Percentiles rank a stretch among this genome's conserved stretches.
phyloP scores from a whole-genome alignment of 1,140 invertebrate genomes.

The Papilio aristodemus region DNA sequence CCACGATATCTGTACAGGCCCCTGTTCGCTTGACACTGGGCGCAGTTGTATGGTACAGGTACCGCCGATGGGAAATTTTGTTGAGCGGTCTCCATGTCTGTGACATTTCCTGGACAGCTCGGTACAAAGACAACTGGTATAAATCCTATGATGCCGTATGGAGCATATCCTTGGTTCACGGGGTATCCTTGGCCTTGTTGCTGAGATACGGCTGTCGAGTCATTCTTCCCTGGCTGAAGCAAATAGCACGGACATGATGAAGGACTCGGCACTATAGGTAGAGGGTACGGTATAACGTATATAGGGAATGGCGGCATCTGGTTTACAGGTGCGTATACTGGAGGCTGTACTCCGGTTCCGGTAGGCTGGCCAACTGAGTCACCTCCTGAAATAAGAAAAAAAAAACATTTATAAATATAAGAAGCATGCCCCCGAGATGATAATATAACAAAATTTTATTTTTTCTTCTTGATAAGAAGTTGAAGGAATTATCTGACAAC shows the following conservation, averaged over 20 bases:
- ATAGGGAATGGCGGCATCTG: slow-evolving; percentile 76
- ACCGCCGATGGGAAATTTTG: slow-evolving; percentile 81
- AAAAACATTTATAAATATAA: neutral
- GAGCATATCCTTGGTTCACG: slow-evolving; percentile 52
- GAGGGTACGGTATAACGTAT: slow-evolving; percentile 80
- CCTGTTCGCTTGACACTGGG: slow-evolving; percentile 64
- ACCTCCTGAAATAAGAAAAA: slow-evolving; percentile 45
- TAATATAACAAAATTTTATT: too few species aligned
- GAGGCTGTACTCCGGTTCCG: slow-evolving; percentile 78
- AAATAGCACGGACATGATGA: slow-evolving; percentile 81
- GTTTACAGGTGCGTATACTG: slow-evolving; percentile 50
- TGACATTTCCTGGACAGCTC: slow-evolving; percentile 79
- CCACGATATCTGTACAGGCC: slow-evolving; percentile 59
- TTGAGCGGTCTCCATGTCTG: slow-evolving; percentile 73
- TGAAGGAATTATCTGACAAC: too few species aligned
- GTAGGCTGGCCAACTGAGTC: slow-evolving; percentile 58
- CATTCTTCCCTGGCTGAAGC: slow-evolving; percentile 70
- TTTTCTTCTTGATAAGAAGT: too few species aligned
- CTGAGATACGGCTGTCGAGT: slow-evolving; percentile 45
- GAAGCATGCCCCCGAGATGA: too few species aligned
- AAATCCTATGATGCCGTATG: slow-evolving; percentile 80
- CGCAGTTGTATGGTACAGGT: slow-evolving; percentile 72
- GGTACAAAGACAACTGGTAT: slow-evolving; percentile 83
- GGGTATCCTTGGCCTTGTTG: slow-evolving; percentile 41
- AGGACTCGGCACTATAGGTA: slow-evolving; percentile 80